Evolutionary conservation across 2,797 vertebrate genomes (phyloP).

Genomic region (Gymnoscopelus microlampas): DNA sequence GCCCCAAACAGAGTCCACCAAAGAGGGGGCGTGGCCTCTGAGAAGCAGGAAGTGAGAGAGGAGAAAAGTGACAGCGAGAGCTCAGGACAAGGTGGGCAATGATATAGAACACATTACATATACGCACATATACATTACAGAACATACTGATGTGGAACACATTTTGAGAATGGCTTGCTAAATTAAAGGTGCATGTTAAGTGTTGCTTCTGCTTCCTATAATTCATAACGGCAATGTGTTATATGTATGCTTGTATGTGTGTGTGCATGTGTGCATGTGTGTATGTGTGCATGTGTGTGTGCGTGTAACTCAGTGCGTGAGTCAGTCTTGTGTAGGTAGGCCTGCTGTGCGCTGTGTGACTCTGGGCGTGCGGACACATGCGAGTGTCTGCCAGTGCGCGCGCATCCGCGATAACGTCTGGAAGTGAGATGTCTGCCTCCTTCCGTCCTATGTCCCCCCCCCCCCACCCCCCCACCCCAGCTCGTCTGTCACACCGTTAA

Average conservation of each 20-base stretch:
- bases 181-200: background rate
- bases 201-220: background rate
- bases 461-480: slow-evolving; percentile 58
- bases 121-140: background rate
- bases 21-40: slow-evolving; percentile 39
- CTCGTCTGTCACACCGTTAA: slow-evolving; percentile 76
- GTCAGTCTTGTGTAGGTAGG: no score
- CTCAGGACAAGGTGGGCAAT: slow-evolving; percentile 74
- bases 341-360: no score
- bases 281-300: slow-evolving; percentile 8
- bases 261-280: slow-evolving; percentile 8
- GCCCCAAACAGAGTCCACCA: slow-evolving; percentile 42
- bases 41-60: slow-evolving; percentile 54
- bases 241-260: slow-evolving; percentile 4
- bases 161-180: background rate
- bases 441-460: slow-evolving; percentile 52
- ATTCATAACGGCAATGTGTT: background rate
- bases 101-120: slow-evolving; percentile 9
- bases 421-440: slow-evolving; percentile 70
- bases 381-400: slow-evolving; percentile 6
- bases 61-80: slow-evolving; percentile 74
- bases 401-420: slow-evolving; percentile 8
- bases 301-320: slow-evolving; percentile 5
- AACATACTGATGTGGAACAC: background rate
- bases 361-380: background rate